Evolutionary conservation across 2,797 vertebrate genomes (phyloP).

Genomic region (Gymnothorax reevesii): DNA sequence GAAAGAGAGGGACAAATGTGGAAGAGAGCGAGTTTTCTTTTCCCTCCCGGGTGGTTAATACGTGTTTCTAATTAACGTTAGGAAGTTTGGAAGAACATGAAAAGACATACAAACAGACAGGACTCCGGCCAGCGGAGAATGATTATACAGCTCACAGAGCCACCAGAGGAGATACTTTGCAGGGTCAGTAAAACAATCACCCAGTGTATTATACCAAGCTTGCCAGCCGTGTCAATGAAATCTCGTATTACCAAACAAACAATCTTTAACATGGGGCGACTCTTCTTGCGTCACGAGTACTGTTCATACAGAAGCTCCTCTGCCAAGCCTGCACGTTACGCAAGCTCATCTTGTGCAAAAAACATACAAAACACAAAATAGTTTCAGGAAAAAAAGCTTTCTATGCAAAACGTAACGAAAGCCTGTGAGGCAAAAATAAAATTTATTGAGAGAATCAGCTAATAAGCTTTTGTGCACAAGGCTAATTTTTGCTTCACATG

Average conservation of each 20-base stretch:
- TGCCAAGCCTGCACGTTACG: background rate
- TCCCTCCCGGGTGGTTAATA: background rate
- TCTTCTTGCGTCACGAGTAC: background rate
- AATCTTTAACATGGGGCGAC: background rate
- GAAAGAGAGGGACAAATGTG: background rate
- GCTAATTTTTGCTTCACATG: background rate
- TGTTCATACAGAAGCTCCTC: background rate
- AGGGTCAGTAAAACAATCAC: background rate
- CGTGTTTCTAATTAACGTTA: constrained; percentile 14
- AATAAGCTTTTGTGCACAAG: background rate
- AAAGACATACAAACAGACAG: background rate
- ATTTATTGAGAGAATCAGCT: background rate
- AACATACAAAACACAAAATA: background rate
- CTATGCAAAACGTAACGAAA: background rate
- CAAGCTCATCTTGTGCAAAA: background rate
- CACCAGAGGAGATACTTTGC: background rate
- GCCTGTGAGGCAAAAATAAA: background rate
- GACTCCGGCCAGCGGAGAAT: background rate
- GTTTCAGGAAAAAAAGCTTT: background rate
- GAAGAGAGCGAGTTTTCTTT: constrained; percentile 2
- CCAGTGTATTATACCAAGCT: background rate
- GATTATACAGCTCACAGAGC: background rate
- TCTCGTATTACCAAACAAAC: background rate
- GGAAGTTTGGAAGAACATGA: constrained; percentile 12
- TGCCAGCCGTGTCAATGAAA: background rate